These are phyloP conservation scores for Schizopygopsis pylzovi DNA, from an alignment of 2,797 vertebrate species.

Conservation along the genomic window DNA sequence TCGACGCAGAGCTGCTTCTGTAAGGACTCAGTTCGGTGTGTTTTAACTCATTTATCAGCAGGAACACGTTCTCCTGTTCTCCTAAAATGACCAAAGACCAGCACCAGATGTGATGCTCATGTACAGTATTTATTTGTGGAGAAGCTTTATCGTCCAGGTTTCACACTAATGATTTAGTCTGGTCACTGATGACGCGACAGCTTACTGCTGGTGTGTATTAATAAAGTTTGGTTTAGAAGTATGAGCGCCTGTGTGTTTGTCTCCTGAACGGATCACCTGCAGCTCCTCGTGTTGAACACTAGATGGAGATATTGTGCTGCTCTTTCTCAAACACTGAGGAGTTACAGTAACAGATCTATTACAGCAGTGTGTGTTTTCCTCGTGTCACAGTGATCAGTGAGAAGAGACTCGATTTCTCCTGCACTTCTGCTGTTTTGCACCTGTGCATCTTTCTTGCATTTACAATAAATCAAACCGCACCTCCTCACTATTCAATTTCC, in stretches of 20 bases:
- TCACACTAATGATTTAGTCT: neutral
- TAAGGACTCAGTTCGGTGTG: neutral
- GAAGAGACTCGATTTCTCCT: neutral
- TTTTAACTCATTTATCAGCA: neutral
- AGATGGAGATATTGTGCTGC: neutral
- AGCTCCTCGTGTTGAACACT: neutral
- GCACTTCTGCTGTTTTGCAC: constrained; percentile 35
- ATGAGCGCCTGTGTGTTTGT: neutral
- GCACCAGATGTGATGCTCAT: neutral
- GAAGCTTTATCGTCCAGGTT: neutral
- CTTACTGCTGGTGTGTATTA: neutral
- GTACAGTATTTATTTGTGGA: constrained; percentile 7
- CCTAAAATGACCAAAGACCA: neutral
- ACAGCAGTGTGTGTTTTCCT: neutral
- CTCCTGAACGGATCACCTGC: neutral
- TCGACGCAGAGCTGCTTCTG: neutral
- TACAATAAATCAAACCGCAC: constrained; percentile 69
- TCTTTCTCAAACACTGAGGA: neutral
- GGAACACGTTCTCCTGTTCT: neutral
- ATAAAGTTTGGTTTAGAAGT: neutral
- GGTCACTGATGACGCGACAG: neutral
- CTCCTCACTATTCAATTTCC: constrained; percentile 77
- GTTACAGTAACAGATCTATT: neutral
- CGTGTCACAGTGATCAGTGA: neutral
- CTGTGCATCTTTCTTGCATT: constrained; percentile 61